phyloP scores from a whole-genome alignment of 2,888 invertebrate genomes.

The Leuctra nigra region DNA sequence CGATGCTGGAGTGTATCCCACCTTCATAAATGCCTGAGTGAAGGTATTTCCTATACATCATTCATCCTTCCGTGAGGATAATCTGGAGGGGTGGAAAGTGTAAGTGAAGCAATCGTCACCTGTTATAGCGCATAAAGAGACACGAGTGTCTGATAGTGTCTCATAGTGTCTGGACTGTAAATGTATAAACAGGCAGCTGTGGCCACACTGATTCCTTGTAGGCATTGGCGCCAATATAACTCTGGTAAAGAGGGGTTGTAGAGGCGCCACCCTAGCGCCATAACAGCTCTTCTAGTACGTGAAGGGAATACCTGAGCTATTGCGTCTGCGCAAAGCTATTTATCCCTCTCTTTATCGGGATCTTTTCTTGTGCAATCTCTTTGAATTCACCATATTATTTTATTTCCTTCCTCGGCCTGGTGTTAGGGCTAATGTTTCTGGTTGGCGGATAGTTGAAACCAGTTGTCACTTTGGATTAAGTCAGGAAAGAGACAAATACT shows the following conservation, averaged over 20 bases:
- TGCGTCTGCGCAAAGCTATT: no score
- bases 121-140: constrained; percentile 15
- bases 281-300: constrained; percentile 10
- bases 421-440: no score
- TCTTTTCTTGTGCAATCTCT: no score
- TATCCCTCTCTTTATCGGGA: no score
- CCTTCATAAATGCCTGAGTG: not conserved
- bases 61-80: not conserved
- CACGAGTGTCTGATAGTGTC: no score
- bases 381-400: no score
- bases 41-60: constrained; percentile 8
- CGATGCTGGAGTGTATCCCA: not conserved
- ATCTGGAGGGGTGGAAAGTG: constrained; percentile 7
- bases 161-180: constrained; percentile 4
- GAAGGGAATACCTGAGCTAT: constrained; percentile 13
- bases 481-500: no score
- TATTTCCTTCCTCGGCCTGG: no score
- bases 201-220: constrained; percentile 6
- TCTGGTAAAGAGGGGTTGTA: not conserved
- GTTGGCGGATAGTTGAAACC: no score
- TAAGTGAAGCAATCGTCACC: constrained; percentile 13
- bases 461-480: no score
- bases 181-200: constrained; percentile 4
- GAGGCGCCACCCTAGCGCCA: not conserved
- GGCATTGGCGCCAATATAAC: not conserved